These are phyloP conservation scores for Myocastor coypus DNA, from an alignment of 2,113 vertebrate genomes.

Conservation along the genomic window DNA sequence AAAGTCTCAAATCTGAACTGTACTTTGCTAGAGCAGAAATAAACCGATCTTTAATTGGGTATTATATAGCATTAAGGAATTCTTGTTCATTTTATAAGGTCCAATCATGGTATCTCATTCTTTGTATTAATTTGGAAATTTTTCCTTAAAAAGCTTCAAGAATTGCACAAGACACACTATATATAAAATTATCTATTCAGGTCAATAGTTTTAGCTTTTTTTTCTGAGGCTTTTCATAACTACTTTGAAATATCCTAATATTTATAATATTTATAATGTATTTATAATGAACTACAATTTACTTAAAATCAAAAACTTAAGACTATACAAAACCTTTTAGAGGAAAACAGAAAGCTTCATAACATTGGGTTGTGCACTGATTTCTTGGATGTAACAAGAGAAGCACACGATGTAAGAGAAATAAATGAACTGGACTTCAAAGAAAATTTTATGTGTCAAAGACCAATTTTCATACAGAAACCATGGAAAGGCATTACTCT, in stretches of 20 bases:
- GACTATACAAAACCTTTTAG: background rate
- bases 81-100: background rate
- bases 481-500: too few relatives aligned
- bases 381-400: background rate
- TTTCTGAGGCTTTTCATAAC: background rate
- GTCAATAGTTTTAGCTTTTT: background rate
- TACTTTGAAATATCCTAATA: background rate
- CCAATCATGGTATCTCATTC: background rate
- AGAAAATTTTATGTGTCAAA: background rate
- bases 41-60: background rate
- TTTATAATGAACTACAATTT: background rate
- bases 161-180: background rate
- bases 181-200: background rate
- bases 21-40: background rate
- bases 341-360: background rate
- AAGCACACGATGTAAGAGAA: background rate
- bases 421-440: background rate
- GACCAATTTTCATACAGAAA: background rate
- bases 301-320: background rate
- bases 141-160: background rate
- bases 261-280: too few relatives aligned
- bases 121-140: background rate
- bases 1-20: background rate
- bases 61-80: background rate
- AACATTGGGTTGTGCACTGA: background rate